These are phyloP conservation scores for Drosophila bipectinata DNA, from an alignment of 1,140 invertebrate species.

Conservation along the genomic window DNA sequence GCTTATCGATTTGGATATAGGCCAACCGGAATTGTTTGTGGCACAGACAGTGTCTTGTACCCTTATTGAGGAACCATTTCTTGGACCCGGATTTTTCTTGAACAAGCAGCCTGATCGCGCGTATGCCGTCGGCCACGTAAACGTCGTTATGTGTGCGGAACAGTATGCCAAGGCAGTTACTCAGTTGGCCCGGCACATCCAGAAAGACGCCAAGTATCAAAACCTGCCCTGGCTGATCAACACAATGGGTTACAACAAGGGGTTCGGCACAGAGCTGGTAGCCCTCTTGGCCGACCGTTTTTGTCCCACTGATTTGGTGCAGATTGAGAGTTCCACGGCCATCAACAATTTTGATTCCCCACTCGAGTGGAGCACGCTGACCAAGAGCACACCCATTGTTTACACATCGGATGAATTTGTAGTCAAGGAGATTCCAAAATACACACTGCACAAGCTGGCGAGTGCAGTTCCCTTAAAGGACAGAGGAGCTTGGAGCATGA, in stretches of 20 bases:
- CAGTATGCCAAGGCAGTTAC: slow-evolving; percentile 85
- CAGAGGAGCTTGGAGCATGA: slow-evolving; percentile 58
- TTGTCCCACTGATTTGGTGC: slow-evolving; percentile 85
- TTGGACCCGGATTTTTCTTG: slow-evolving; percentile 88
- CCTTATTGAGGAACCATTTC: slow-evolving; percentile 86
- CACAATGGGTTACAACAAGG: slow-evolving; percentile 87
- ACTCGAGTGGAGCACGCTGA: slow-evolving; percentile 78
- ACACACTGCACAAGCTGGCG: slow-evolving; percentile 41
- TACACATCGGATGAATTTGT: slow-evolving; percentile 40
- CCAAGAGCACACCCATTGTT: slow-evolving; percentile 52
- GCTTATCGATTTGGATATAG: slow-evolving; percentile 91
- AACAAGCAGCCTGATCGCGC: slow-evolving; percentile 75
- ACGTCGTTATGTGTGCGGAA: slow-evolving; percentile 84
- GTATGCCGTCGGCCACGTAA: slow-evolving; percentile 85
- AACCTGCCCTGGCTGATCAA: slow-evolving; percentile 86
- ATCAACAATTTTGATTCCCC: slow-evolving; percentile 85
- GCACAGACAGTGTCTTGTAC: slow-evolving; percentile 88
- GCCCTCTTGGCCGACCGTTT: slow-evolving; percentile 83
- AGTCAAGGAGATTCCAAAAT: slow-evolving; percentile 11
- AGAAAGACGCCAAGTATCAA: slow-evolving; percentile 52
- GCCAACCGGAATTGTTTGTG: slow-evolving; percentile 90
- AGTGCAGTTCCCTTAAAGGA: slow-evolving; percentile 42
- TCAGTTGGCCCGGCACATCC: slow-evolving; percentile 79
- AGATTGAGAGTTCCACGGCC: slow-evolving; percentile 84
- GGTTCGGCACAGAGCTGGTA: slow-evolving; percentile 85